Percentiles rank a stretch among this genome's conserved stretches.
Conservation (phyloP, 2,888 invertebrate genomes). For the Seira sanloemensis region DNA sequence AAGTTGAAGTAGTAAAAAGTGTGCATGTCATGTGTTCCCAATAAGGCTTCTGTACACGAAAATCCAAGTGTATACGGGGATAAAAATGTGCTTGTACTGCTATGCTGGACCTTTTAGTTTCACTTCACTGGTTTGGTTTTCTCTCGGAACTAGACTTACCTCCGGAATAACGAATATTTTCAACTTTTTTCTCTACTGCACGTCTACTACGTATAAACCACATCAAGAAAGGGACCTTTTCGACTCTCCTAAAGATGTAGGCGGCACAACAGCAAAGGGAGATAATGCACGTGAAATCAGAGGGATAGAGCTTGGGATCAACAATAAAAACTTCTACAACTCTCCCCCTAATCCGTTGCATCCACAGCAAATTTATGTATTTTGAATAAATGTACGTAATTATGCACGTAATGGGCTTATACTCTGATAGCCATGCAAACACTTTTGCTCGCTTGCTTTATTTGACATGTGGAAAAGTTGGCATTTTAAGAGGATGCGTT, state of each 20-base stretch:
- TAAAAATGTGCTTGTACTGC: constrained; percentile 24
- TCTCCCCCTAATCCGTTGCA: constrained; percentile 17
- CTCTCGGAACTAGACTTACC: constrained; percentile 28
- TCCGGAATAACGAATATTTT: neutral
- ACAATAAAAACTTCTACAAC: constrained; percentile 49
- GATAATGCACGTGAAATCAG: constrained; percentile 54
- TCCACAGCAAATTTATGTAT: constrained; percentile 42
- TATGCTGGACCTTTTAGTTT: constrained; percentile 60
- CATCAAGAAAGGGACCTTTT: constrained; percentile 6
- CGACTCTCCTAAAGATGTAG: neutral
- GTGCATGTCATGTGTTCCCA: constrained; percentile 14
- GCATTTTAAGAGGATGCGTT: too few relatives aligned
- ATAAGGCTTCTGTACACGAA: neutral
- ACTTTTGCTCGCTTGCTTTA: too few relatives aligned
- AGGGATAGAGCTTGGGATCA: constrained; percentile 62
- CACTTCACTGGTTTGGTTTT: constrained; percentile 47
- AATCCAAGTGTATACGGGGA: neutral
- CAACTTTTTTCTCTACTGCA: neutral
- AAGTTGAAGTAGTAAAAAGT: constrained; percentile 12
- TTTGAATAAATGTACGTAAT: constrained; percentile 19
- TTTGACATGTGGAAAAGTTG: too few relatives aligned
- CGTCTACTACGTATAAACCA: neutral
- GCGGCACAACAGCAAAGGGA: neutral
- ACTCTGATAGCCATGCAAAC: too few relatives aligned
- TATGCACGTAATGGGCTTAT: too few relatives aligned